Evolutionary conservation across 1,140 invertebrate genomes (phyloP), one percentile per base, ranked within the genome.

Genomic region (Zaprionus lachaisei): DNA sequence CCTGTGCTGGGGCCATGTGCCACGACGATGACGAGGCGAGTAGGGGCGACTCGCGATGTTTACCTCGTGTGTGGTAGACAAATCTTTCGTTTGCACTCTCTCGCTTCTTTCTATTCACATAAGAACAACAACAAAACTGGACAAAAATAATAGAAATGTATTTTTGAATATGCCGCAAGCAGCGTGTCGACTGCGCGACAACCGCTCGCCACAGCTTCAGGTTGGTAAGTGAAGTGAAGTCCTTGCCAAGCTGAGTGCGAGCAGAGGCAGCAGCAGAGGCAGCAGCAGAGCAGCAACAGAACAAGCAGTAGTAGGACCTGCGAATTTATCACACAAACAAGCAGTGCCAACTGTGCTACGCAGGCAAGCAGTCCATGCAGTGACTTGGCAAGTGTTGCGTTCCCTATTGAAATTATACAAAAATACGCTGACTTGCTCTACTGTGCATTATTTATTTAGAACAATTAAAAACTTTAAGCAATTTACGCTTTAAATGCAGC

Each of bases 121-220:
- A 49, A 55, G 14, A 24, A 41, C 2, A 6, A 55, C 54, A 68
- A 31, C 37, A 17, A n/a, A 63, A 9, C 11, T 22, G 20, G 14
- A n/a, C 34, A 37, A 20, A 61, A 47, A 44, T 9, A 22, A 38
- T 20, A n/a, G 24, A 15, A 28, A 62, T 12, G 28, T 49, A 26
- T 51, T 24, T 51, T 51, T 41, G 12, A 37, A 57, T 57, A 7
- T 54, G 22, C 31, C 31, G 17, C 44, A 54, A 24, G 6, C 64
- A 41, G 17, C 57, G 24, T 26, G 17, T 17, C 15, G 58, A 38
- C 38, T 20, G 22, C 31, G 49, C 44, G 61, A 67, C 64, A 71
- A 78, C 81, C 70, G 84, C 51, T 83, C 84, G 77, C 66, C 66
- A 67, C 84, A 77, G 70, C 73, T 62, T 77, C 80, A 70, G 73